Evolutionary conservation across 2,797 vertebrate genomes (phyloP), one percentile per base, ranked within the genome.

Genomic region (Anguilla pacifica): DNA sequence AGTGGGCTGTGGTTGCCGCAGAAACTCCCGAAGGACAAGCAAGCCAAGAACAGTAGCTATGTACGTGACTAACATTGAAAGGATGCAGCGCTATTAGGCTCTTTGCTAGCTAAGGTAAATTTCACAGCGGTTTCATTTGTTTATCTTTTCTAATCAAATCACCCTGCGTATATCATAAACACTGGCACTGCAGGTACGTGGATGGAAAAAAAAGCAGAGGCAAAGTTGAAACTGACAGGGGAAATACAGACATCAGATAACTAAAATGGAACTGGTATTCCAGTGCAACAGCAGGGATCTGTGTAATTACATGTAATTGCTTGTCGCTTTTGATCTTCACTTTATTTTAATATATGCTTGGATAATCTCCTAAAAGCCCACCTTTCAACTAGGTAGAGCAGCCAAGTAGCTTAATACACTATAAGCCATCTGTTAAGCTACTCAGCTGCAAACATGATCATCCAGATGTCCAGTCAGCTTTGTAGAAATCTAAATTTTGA

Each of bases 291-390:
- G 74, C 74, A 79, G 74, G 74, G 15, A 39, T 43, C 74, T 79
- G 39, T 19, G 39, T 46, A 43, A 79, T 79, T 79, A 79, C 74
- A 79, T 79, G 17, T 19, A 79, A 79, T 43, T 39, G 46, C 35
- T 39, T 39, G 31, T 39, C 72, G 15, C 72, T 39, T 77, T 17
- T 77, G 17, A 79, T 79, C 74, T 79, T 79, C 74, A 19, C 15
- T 79, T 79, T 22, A 79, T 79, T 79, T 46, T 79, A 79, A 46
- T 15, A 43, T 79, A 79, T 79, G 39, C 39, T 79, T 79, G 39
- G 35, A 46, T 79, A 79, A 43, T 79, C 74, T 43, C 74, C 39
- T 43, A 6, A 79, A 79, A 46, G 39, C 74, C 74, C 17, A 22
- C 39, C 39, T 43, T 79, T 43, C 74, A 70, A 70, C 39, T 13